These are phyloP conservation scores for Otolemur garnettii DNA, from an alignment of 2,113 vertebrate genomes.

Conservation along the genomic window DNA sequence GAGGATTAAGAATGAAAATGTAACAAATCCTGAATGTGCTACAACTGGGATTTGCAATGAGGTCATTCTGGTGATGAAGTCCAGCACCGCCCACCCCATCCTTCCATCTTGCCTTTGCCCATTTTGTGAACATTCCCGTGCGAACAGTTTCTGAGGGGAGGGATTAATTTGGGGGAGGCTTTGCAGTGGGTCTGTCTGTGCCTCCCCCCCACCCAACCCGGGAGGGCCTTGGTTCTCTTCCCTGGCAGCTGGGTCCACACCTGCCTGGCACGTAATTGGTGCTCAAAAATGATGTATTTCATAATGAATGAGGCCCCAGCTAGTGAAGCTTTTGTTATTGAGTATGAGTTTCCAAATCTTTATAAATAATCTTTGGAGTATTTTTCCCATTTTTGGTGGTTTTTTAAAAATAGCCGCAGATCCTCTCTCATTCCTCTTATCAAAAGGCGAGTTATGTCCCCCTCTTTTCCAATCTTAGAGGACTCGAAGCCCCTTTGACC, in stretches of 20 bases:
- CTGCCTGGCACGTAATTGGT: not conserved
- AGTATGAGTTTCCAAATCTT: not conserved
- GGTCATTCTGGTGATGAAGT: not conserved
- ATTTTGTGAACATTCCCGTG: accelerated
- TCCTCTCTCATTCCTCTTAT: not conserved
- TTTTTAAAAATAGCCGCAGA: not conserved
- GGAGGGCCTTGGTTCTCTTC: not conserved
- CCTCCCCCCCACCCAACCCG: no score
- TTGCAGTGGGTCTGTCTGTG: not conserved
- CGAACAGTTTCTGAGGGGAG: not conserved
- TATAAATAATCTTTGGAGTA: not conserved
- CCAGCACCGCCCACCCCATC: not conserved
- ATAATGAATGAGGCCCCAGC: not conserved
- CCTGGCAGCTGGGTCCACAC: not conserved
- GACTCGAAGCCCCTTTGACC: not conserved
- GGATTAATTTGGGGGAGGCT: accelerated
- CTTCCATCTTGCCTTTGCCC: not conserved
- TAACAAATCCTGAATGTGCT: not conserved
- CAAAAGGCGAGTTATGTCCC: not conserved
- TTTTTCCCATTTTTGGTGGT: not conserved
- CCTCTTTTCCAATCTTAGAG: not conserved
- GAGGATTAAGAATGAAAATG: conserved; percentile 33
- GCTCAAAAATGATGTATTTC: not conserved
- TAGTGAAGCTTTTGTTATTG: not conserved
- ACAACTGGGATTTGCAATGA: not conserved